Conservation (phyloP, 30 jellyfish, hydroid and myxozoan species). For the Cassiopea andromeda region DNA sequence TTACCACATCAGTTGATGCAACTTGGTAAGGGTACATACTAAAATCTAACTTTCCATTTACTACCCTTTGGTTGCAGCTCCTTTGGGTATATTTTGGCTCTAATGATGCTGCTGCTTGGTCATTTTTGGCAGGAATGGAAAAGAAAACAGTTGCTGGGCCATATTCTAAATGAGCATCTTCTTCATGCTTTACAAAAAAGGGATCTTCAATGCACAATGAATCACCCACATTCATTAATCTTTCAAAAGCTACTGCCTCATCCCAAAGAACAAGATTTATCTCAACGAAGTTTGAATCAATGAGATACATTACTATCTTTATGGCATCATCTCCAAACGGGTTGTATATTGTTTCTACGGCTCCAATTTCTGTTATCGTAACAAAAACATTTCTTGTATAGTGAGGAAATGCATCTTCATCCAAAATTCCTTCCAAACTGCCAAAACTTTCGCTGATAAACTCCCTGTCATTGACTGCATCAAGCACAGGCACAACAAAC, state of each 20-base stretch:
- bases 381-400: slow-evolving; percentile 38
- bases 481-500: slow-evolving; percentile 37
- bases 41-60: slow-evolving; percentile 61
- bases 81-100: slow-evolving; percentile 1
- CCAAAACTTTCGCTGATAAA: slow-evolving; percentile 9
- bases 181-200: slow-evolving; percentile 44
- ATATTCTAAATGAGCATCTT: slow-evolving; percentile 41
- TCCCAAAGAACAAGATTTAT: slow-evolving; percentile 55
- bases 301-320: neutral
- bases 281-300: slow-evolving; percentile 12
- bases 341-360: slow-evolving; percentile 31
- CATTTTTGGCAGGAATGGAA: slow-evolving; percentile 23
- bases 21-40: slow-evolving; percentile 10
- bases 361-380: slow-evolving; percentile 27
- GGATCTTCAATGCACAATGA: slow-evolving; percentile 58
- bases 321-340: slow-evolving; percentile 34
- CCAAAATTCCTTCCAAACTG: slow-evolving; percentile 41
- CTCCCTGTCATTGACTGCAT: slow-evolving; percentile 4
- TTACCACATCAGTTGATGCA: slow-evolving; percentile 36
- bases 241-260: slow-evolving; percentile 43
- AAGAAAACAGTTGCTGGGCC: slow-evolving; percentile 64
- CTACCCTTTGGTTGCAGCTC: slow-evolving; percentile 16
- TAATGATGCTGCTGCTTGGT: slow-evolving; percentile 30
- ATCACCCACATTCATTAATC: slow-evolving; percentile 38
- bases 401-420: slow-evolving; percentile 53